phyloP scores from a whole-genome alignment of 2,113 vertebrate genomes.

The Tychaedon coryphoeus region DNA sequence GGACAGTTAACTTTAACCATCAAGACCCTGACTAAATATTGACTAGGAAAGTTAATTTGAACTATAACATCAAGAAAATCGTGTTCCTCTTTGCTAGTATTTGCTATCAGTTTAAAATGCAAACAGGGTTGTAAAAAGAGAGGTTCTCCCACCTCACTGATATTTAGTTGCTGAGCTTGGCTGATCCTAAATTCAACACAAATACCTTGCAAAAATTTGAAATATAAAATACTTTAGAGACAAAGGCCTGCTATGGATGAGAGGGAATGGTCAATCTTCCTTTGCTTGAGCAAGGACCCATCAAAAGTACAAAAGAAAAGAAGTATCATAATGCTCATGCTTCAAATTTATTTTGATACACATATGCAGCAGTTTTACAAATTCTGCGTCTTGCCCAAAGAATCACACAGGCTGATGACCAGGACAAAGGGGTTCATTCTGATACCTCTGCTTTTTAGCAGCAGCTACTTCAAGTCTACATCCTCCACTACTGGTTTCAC shows the following conservation, averaged over 20 bases:
- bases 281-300: not conserved
- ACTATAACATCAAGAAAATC: conserved; percentile 1
- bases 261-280: not conserved
- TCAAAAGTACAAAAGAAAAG: not conserved
- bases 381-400: not conserved
- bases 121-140: not conserved
- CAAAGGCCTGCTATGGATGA: not conserved
- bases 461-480: conserved; percentile 15
- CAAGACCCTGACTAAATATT: conserved; percentile 54
- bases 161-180: conserved; percentile 37
- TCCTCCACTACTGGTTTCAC: conserved; percentile 16
- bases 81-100: not conserved
- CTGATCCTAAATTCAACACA: not conserved
- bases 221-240: not conserved
- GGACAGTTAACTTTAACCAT: conserved; percentile 49
- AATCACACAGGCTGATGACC: not conserved
- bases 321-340: not conserved
- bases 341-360: not conserved
- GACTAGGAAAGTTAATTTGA: conserved; percentile 56
- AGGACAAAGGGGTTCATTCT: not conserved
- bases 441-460: not conserved
- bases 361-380: not conserved
- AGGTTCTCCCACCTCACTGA: not conserved
- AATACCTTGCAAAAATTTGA: not conserved
- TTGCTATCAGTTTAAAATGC: conserved; percentile 33